Evolutionary conservation across 2,888 invertebrate genomes (phyloP).

Genomic region (Poecilobothrus nobilitatus): DNA sequence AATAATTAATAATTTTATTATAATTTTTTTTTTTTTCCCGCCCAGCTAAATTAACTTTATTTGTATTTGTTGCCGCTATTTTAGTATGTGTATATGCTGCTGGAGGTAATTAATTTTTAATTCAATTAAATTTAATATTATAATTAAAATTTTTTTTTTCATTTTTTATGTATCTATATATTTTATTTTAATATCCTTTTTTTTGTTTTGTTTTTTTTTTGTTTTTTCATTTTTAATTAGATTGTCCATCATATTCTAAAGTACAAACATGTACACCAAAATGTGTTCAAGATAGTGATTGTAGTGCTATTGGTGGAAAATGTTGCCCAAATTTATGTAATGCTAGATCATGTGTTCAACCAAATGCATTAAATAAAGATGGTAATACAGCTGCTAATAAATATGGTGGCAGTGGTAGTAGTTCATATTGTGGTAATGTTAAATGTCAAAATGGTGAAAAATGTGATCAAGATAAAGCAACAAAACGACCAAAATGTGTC

Average conservation of each 20-base stretch:
- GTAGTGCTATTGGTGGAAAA: conserved; percentile 53
- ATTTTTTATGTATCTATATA: neutral
- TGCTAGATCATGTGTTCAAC: conserved; percentile 54
- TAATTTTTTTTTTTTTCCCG: neutral
- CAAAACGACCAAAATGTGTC: conserved; percentile 59
- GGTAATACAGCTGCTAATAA: conserved; percentile 31
- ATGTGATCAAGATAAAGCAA: conserved; percentile 55
- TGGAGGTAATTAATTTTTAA: conserved; percentile 7
- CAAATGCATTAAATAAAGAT: conserved; percentile 34
- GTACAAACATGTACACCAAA: conserved; percentile 60
- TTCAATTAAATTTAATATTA: neutral
- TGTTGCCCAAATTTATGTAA: conserved; percentile 66
- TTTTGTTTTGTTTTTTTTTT: too few species aligned
- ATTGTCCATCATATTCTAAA: conserved; percentile 57
- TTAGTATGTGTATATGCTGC: conserved; percentile 10
- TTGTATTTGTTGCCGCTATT: conserved; percentile 10
- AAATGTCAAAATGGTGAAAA: conserved; percentile 61
- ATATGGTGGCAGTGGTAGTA: conserved; percentile 26
- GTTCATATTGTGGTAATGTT: conserved; percentile 60
- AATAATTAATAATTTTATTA: too few species aligned
- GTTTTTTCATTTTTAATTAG: conserved; percentile 22
- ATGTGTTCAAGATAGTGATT: conserved; percentile 58
- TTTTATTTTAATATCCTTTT: too few species aligned
- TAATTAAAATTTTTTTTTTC: neutral
- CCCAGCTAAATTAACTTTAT: conserved; percentile 13